Base-by-base conservation (phyloP, 2,113 vertebrate species). In the Hippocampus zosterae region DNA sequence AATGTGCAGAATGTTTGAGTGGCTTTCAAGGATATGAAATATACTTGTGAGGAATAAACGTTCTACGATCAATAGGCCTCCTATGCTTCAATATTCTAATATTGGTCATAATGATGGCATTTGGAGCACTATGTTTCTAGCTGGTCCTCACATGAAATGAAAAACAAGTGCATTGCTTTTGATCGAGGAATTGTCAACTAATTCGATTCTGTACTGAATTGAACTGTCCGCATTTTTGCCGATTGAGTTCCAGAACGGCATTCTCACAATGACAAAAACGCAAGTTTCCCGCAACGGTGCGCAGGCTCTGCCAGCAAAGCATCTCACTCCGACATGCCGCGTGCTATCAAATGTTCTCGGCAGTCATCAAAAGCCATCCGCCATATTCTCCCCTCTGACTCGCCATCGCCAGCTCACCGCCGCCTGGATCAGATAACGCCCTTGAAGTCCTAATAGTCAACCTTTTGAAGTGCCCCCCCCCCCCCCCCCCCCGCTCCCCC, bases 341-440 rank as follows among this genome's bases (percentile, higher is more conserved):
- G 21, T 11, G 25, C 33, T 16, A 67, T 33, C 25, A 65, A 59
- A 65, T 61, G 40, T 53, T 65, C 65, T 72, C 67, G 27, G 16
- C 70, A 68, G 46, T 46, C 60, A 23, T 72, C 67, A 63, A 13
- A 42, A 27, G 19, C 29, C 29, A n/a, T 41, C 71, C 67, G 41
- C 78, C 81, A 74, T 75, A 52, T 50, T 68, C 72, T 69, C 77
- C 60, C 53, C 77, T 81, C 77, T 68, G 67, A 12, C 79, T 69
- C 73, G 71, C 77, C 70, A 52, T 72, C 70, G 71, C 75, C 37
- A 79, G 61, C 79, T 65, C 80, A 71, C 76, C 73, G 68, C 76
- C 77, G 81, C 81, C 81, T 73, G 72, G 60, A 87, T 88, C 88
- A 88, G 87, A 88, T 88, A 88, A 81, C 68, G 78, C 84, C 86